Evolutionary conservation across 2,888 invertebrate genomes (phyloP).

Genomic region (Cheilosia impressa): DNA sequence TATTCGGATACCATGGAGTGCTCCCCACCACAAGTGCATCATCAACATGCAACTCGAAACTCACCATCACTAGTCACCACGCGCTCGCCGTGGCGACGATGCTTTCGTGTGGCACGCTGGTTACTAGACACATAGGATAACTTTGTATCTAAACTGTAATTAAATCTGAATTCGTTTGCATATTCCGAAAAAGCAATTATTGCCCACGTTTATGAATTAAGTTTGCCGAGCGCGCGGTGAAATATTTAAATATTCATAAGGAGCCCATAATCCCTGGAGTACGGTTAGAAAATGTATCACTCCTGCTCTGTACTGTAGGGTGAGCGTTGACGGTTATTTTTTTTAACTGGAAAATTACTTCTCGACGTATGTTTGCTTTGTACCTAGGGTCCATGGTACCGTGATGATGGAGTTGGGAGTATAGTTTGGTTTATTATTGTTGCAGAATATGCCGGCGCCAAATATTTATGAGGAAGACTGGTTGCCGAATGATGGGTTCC

Average conservation of each 20-base stretch:
- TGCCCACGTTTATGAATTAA: slow-evolving; percentile 72
- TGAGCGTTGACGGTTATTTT: slow-evolving; percentile 37
- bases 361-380: slow-evolving; percentile 15
- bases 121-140: slow-evolving; percentile 53
- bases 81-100: slow-evolving; percentile 6
- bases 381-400: slow-evolving; percentile 6
- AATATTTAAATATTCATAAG: slow-evolving; percentile 75
- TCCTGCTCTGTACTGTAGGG: slow-evolving; percentile 9
- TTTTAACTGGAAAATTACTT: slow-evolving; percentile 45
- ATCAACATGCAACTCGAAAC: slow-evolving; percentile 28
- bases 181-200: slow-evolving; percentile 74
- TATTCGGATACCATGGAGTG: slow-evolving; percentile 5
- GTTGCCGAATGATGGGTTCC: neutral
- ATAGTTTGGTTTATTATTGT: slow-evolving; percentile 7
- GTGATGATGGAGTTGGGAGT: neutral
- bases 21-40: neutral
- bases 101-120: slow-evolving; percentile 28
- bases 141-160: slow-evolving; percentile 74
- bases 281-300: slow-evolving; percentile 68
- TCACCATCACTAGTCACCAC: slow-evolving; percentile 2
- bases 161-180: slow-evolving; percentile 75
- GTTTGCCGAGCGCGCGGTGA: slow-evolving; percentile 59
- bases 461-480: slow-evolving; percentile 22
- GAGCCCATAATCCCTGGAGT: slow-evolving; percentile 65
- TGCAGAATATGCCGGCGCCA: neutral